These are phyloP conservation scores for Lepidurus couesii DNA, from an alignment of 1,140 invertebrate species.

Conservation along the genomic window DNA sequence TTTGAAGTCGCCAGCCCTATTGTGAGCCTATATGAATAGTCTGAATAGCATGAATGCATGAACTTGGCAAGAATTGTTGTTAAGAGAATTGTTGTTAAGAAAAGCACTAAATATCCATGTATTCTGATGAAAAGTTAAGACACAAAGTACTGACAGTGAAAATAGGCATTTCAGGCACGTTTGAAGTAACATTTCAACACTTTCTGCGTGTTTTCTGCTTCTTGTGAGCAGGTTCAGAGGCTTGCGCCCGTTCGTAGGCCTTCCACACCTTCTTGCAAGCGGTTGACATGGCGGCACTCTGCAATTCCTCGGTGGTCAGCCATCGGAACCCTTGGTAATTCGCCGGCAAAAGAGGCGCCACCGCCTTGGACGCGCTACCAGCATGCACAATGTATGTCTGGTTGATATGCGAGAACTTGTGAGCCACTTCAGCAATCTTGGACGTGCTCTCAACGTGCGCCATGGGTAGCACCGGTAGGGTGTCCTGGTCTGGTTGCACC, in stretches of 20 bases:
- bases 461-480: not conserved
- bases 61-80: no score
- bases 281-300: slow-evolving; percentile 29
- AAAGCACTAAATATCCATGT: no score
- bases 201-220: not conserved
- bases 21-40: not conserved
- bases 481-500: not conserved
- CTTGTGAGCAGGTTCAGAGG: not conserved
- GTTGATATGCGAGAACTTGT: slow-evolving; percentile 35
- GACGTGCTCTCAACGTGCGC: slow-evolving; percentile 13
- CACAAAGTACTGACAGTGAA: no score
- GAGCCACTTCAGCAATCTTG: slow-evolving; percentile 27
- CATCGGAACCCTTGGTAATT: slow-evolving; percentile 29
- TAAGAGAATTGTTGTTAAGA: no score
- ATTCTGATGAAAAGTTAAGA: no score
- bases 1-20: slow-evolving; percentile 11
- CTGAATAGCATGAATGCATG: no score
- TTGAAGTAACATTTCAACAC: not conserved
- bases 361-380: not conserved
- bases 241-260: not conserved
- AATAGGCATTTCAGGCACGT: not conserved
- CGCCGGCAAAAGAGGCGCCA: slow-evolving; percentile 1
- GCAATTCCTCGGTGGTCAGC: slow-evolving; percentile 29
- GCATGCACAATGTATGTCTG: slow-evolving; percentile 31
- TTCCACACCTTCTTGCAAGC: slow-evolving; percentile 33